Conservation (phyloP, 2,888 invertebrate genomes). For the Trichacis sp. region DNA sequence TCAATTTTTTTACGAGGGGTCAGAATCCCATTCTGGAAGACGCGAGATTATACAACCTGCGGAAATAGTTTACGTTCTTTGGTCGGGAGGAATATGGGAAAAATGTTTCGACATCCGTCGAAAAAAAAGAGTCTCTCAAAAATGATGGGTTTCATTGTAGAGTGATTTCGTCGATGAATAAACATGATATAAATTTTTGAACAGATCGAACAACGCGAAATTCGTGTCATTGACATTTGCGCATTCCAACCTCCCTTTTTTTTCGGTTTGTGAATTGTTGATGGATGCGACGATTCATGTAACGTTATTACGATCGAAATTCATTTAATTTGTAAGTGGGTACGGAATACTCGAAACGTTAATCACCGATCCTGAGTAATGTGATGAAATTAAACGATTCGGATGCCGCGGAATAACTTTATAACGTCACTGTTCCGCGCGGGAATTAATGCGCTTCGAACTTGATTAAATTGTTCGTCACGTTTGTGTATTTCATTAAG, state of each 20-base stretch:
- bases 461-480: conserved; percentile 16
- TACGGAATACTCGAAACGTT: background rate
- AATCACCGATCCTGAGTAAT: conserved; percentile 6
- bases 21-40: background rate
- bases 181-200: background rate
- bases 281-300: background rate
- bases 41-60: conserved; percentile 2
- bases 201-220: background rate
- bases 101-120: background rate
- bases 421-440: conserved; percentile 16
- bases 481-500: conserved; percentile 23
- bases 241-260: background rate
- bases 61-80: background rate
- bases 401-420: conserved; percentile 18
- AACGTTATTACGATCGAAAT: background rate
- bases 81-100: too few relatives aligned
- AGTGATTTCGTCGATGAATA: too few relatives aligned
- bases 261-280: background rate
- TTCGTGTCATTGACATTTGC: background rate
- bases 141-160: too few relatives aligned
- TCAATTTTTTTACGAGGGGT: conserved; percentile 11
- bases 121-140: too few relatives aligned
- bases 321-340: background rate
- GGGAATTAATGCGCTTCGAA: conserved; percentile 11
- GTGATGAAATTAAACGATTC: conserved; percentile 24